These are phyloP conservation scores for Sebastes trivittatus DNA, from an alignment of 2,797 vertebrate species.

Conservation along the genomic window DNA sequence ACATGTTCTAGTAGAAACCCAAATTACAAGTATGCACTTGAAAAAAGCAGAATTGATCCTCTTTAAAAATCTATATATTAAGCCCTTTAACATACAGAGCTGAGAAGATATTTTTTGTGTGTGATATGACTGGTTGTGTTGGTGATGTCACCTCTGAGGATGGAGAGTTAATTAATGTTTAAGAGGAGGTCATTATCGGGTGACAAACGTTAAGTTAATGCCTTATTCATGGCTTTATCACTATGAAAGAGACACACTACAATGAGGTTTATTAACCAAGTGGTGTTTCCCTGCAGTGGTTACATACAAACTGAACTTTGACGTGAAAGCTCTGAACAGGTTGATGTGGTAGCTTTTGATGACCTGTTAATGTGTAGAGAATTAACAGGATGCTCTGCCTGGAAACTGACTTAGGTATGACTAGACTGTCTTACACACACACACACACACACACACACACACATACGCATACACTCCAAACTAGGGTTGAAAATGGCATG, in stretches of 20 bases:
- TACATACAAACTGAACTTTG: neutral
- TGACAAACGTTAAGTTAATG: neutral
- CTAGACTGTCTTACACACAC: neutral
- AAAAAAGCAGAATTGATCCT: no score
- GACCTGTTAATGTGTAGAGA: slow-evolving; percentile 55
- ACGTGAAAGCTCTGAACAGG: neutral
- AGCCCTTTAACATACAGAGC: neutral
- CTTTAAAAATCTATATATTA: no score
- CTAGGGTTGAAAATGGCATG: neutral
- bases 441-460: neutral
- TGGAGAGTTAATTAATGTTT: neutral
- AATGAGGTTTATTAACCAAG: neutral
- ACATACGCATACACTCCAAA: neutral
- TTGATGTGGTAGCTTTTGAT: slow-evolving; percentile 25
- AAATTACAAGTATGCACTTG: no score
- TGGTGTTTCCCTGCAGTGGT: neutral
- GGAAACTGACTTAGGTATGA: neutral
- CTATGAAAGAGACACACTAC: neutral
- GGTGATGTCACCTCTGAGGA: neutral
- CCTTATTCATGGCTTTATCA: slow-evolving; percentile 3
- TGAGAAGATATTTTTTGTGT: neutral
- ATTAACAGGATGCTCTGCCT: slow-evolving; percentile 30
- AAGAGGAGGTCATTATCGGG: slow-evolving; percentile 15
- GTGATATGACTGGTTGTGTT: neutral
- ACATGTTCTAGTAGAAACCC: no score